These are phyloP conservation scores for Sinocyclocheilus grahami DNA, from an alignment of 2,113 vertebrate genomes.

Conservation along the genomic window DNA sequence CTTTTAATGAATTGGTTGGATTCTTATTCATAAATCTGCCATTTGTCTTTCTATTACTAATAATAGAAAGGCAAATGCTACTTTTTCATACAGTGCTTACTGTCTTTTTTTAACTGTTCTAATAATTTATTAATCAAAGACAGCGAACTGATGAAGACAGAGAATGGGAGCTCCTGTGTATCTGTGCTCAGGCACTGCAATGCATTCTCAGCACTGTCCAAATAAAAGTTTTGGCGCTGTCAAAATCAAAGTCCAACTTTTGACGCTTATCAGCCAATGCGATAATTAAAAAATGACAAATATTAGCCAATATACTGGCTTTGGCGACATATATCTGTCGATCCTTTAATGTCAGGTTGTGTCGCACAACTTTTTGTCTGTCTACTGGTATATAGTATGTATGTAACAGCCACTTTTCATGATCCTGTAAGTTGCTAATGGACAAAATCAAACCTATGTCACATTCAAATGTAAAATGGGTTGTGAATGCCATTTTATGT, in stretches of 20 bases:
- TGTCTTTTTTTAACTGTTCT: not conserved
- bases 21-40: not conserved
- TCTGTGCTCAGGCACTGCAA: not conserved
- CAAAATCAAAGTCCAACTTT: not conserved
- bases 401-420: not conserved
- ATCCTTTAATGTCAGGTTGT: not conserved
- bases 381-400: not conserved
- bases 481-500: not conserved
- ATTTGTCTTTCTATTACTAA: not conserved
- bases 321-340: not conserved
- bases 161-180: not conserved
- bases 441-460: not conserved
- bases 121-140: not conserved
- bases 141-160: not conserved
- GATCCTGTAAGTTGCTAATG: not conserved
- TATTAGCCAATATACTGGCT: not conserved
- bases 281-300: not conserved
- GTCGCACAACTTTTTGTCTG: not conserved
- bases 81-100: too few relatives aligned
- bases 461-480: not conserved
- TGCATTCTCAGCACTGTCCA: not conserved
- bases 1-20: not conserved
- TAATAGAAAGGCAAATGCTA: too few relatives aligned
- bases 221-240: not conserved
- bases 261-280: not conserved